Evolutionary conservation across 2,888 invertebrate genomes (phyloP).

Genomic region (Gari tellinella): DNA sequence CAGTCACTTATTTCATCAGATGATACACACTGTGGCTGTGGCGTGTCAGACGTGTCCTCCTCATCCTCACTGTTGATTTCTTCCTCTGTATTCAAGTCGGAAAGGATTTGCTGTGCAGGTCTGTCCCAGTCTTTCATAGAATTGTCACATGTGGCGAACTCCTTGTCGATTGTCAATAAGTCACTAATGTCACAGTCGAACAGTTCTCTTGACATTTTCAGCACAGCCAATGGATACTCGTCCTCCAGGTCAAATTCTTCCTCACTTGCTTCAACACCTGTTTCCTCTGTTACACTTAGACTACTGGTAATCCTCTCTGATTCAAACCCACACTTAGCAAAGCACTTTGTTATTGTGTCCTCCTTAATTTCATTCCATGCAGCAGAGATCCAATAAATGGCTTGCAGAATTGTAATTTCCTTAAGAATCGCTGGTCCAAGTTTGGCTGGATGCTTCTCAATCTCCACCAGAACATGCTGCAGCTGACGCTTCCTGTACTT

Average conservation of each 20-base stretch:
- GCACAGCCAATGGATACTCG: constrained; percentile 8
- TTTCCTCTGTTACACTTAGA: background rate
- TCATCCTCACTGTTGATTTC: background rate
- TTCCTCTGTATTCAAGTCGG: background rate
- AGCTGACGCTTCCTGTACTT: constrained; percentile 34
- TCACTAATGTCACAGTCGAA: constrained; percentile 17
- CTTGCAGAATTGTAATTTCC: constrained; percentile 22
- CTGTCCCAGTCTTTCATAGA: constrained; percentile 24
- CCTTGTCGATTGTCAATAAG: constrained; percentile 6
- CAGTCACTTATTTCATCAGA: constrained; percentile 1
- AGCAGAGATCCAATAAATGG: constrained; percentile 30
- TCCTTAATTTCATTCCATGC: background rate
- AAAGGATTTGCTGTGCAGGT: constrained; percentile 7
- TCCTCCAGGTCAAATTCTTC: too few species aligned
- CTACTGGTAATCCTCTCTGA: background rate
- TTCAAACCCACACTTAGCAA: constrained; percentile 16
- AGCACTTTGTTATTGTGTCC: constrained; percentile 11
- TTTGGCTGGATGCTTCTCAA: constrained; percentile 7
- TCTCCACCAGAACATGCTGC: constrained; percentile 14
- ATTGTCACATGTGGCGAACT: constrained; percentile 26
- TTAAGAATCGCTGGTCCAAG: constrained; percentile 19
- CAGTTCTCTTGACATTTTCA: constrained; percentile 17
- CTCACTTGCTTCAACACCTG: background rate
- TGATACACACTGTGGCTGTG: background rate
- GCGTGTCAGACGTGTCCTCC: background rate